Conservation (phyloP, 2,113 vertebrate genomes). For the Excalfactoria chinensis region DNA sequence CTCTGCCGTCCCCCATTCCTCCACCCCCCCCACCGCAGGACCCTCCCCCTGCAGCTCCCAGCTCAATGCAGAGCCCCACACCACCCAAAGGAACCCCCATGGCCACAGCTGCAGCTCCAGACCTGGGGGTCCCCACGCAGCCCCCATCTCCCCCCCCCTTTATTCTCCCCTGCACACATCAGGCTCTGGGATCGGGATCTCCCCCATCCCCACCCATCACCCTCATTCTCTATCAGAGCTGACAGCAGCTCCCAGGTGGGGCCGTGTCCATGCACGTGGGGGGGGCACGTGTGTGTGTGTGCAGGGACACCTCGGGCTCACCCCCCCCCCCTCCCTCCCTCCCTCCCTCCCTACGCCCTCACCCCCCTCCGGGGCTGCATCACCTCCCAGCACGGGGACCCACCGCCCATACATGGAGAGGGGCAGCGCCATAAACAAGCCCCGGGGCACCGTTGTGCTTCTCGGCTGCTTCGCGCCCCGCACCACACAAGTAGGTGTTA, state of each 20-base stretch:
- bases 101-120: not conserved
- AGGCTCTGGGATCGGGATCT: not conserved
- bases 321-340: not conserved
- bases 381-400: not conserved
- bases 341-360: accelerated
- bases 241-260: slow-evolving; percentile 62
- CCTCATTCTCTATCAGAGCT: not conserved
- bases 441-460: not conserved
- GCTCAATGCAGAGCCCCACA: not conserved
- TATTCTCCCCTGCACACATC: not conserved
- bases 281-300: not conserved
- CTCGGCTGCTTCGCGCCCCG: not conserved
- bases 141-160: not conserved
- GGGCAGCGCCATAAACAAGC: slow-evolving; percentile 27
- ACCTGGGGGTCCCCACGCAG: accelerated
- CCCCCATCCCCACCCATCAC: slow-evolving; percentile 30
- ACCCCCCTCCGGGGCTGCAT: not conserved
- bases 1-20: not conserved
- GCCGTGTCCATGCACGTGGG: not conserved
- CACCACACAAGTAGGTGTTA: slow-evolving; percentile 54
- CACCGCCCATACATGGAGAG: accelerated
- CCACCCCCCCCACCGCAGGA: not conserved
- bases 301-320: not conserved
- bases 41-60: not conserved
- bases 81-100: accelerated